Conservation (phyloP, 2,888 invertebrate species). For the Drosophila nr. perissopoda region DNA sequence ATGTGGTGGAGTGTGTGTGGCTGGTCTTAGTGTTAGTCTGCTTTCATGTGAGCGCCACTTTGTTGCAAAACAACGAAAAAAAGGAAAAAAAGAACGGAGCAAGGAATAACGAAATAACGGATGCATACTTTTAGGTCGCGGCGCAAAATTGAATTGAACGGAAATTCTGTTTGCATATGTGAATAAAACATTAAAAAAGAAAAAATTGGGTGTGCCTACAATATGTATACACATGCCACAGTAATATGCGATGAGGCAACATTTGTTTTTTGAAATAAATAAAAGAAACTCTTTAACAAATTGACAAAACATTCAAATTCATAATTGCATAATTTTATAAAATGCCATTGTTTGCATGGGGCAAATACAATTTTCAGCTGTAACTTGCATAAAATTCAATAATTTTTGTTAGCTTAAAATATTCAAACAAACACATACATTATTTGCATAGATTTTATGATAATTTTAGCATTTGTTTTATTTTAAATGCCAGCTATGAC, state of each 20-base stretch:
- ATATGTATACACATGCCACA: slow-evolving; percentile 8
- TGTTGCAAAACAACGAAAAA: slow-evolving; percentile 28
- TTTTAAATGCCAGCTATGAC: slow-evolving; percentile 4
- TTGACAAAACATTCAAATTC: background rate
- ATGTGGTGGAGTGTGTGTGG: background rate
- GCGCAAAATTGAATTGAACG: slow-evolving; percentile 72
- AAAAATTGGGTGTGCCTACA: slow-evolving; percentile 24
- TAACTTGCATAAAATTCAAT: background rate
- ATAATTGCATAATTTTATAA: background rate
- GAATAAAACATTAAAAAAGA: slow-evolving; percentile 69
- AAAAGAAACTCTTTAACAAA: background rate
- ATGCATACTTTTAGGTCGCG: slow-evolving; percentile 63
- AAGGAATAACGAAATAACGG: slow-evolving; percentile 35
- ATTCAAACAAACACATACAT: background rate
- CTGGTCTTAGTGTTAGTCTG: slow-evolving; percentile 19
- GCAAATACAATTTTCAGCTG: slow-evolving; percentile 6
- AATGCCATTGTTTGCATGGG: slow-evolving; percentile 13
- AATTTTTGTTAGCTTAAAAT: slow-evolving; percentile 7
- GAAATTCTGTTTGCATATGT: slow-evolving; percentile 81
- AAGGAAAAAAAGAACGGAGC: slow-evolving; percentile 29
- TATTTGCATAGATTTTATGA: background rate
- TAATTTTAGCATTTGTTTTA: background rate
- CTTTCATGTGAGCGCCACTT: slow-evolving; percentile 59
- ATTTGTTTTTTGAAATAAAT: slow-evolving; percentile 28
- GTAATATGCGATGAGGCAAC: slow-evolving; percentile 29